A percentile compares a stretch with the other conserved stretches of the same genome.
These are phyloP conservation scores for Drosophila carrolli DNA, from an alignment of 1,140 invertebrate species.

Conservation along the genomic window DNA sequence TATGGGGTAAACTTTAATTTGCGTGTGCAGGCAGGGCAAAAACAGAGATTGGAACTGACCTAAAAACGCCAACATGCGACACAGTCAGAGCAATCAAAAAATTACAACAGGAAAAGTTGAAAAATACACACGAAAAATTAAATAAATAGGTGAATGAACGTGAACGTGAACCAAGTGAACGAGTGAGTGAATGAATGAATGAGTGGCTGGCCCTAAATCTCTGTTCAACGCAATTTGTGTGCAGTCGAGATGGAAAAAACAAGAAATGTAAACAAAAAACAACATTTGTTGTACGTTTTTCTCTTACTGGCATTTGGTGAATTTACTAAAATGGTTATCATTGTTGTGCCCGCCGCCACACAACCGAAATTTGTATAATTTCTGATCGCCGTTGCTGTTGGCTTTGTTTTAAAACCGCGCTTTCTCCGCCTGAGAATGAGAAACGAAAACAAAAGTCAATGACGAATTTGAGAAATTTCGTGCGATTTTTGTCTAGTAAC, in stretches of 20 bases:
- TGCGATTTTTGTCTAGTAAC: constrained; percentile 15
- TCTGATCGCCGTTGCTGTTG: constrained; percentile 6
- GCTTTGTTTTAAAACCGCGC: constrained; percentile 48
- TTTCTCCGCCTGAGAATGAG: constrained; percentile 74
- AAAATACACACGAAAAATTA: constrained; percentile 63
- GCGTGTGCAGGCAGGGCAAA: constrained; percentile 38
- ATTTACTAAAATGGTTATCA: constrained; percentile 47
- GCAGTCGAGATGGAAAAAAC: constrained; percentile 2
- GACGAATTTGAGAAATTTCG: constrained; percentile 54
- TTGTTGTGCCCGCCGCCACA: constrained; percentile 39
- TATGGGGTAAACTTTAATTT: constrained; percentile 38
- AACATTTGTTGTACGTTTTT: constrained; percentile 16
- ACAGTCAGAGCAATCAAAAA: constrained; percentile 48
- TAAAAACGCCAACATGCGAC: constrained; percentile 75
- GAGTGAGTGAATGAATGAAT: constrained; percentile 13
- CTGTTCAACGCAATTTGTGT: constrained; percentile 46
- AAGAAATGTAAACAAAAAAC: constrained; percentile 25
- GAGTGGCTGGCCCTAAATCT: constrained; percentile 64
- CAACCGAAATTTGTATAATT: constrained; percentile 34
- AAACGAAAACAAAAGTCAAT: constrained; percentile 68
- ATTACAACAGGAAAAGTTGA: constrained; percentile 42
- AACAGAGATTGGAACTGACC: constrained; percentile 52
- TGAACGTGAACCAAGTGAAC: constrained; percentile 13
- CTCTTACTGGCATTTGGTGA: constrained; percentile 15
- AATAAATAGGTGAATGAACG: constrained; percentile 73